phyloP scores from a whole-genome alignment of 1,140 invertebrate genomes.

The Glossosoma conforme region DNA sequence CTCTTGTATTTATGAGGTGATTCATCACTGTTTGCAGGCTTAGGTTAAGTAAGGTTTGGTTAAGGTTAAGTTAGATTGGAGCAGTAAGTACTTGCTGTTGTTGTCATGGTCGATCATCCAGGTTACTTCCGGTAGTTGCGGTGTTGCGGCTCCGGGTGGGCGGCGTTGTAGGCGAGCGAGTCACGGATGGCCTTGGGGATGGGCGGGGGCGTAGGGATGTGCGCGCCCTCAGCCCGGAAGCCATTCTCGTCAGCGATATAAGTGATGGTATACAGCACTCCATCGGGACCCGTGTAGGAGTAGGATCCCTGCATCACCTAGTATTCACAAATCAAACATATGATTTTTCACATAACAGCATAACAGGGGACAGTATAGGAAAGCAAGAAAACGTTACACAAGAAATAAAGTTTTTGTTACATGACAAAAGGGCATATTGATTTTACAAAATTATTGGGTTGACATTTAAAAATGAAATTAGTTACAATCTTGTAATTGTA shows the following conservation, averaged over 20 bases:
- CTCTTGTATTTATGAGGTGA: too few species aligned
- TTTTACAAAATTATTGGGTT: not conserved
- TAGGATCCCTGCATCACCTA: slow-evolving; percentile 57
- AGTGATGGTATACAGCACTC: slow-evolving; percentile 53
- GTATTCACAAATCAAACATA: too few species aligned
- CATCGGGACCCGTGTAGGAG: slow-evolving; percentile 60
- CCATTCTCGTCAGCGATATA: slow-evolving; percentile 67
- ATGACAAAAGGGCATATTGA: not conserved
- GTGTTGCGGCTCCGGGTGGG: slow-evolving; percentile 27
- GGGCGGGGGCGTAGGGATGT: slow-evolving; percentile 56
- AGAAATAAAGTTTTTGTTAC: slow-evolving; percentile 6
- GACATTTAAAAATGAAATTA: too few species aligned
- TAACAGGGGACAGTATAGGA: not conserved
- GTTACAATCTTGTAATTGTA: too few species aligned
- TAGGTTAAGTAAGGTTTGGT: too few species aligned
- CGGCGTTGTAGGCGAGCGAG: slow-evolving; percentile 47
- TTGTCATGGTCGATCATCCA: not conserved
- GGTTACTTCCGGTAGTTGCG: slow-evolving; percentile 16
- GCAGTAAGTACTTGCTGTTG: too few species aligned
- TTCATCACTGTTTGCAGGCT: too few species aligned
- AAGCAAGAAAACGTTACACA: slow-evolving; percentile 5
- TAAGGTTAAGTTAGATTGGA: too few species aligned
- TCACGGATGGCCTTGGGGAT: slow-evolving; percentile 53
- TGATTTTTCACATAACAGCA: too few species aligned
- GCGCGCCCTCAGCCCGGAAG: slow-evolving; percentile 53